phyloP scores from a whole-genome alignment of 2,797 vertebrate species.

The Columba guinea region DNA sequence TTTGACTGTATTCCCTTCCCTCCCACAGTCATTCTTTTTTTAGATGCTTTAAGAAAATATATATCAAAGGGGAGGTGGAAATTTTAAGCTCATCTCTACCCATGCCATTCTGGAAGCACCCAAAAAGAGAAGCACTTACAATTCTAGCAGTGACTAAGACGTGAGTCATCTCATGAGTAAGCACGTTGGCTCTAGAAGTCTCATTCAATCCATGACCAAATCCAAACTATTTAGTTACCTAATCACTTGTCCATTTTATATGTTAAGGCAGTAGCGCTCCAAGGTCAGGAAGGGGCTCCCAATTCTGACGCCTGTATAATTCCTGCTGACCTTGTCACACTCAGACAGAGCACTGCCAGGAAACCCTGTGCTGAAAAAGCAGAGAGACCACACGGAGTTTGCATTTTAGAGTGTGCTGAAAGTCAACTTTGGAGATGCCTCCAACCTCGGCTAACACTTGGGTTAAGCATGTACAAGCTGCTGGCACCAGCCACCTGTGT shows the following conservation, averaged over 20 bases:
- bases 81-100: neutral
- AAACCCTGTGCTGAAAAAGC: neutral
- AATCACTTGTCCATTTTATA: neutral
- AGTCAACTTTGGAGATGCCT: neutral
- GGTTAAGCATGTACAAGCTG: neutral
- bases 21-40: neutral
- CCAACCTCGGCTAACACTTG: neutral
- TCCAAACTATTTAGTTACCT: neutral
- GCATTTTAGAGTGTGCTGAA: neutral
- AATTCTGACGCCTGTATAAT: neutral
- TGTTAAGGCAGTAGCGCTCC: neutral
- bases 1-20: neutral
- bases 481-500: neutral
- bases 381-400: neutral
- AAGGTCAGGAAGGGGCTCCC: slow-evolving; percentile 7
- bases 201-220: neutral
- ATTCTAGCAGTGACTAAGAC: slow-evolving; percentile 26
- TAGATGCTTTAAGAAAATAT: neutral
- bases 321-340: neutral
- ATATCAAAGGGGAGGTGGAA: neutral
- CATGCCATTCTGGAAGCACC: slow-evolving; percentile 4
- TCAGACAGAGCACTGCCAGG: neutral
- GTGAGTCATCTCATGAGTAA: slow-evolving; percentile 57
- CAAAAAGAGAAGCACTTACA: slow-evolving; percentile 22
- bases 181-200: neutral